Conservation (phyloP, 2,888 invertebrate genomes). For the Epirrhoe tristata region DNA sequence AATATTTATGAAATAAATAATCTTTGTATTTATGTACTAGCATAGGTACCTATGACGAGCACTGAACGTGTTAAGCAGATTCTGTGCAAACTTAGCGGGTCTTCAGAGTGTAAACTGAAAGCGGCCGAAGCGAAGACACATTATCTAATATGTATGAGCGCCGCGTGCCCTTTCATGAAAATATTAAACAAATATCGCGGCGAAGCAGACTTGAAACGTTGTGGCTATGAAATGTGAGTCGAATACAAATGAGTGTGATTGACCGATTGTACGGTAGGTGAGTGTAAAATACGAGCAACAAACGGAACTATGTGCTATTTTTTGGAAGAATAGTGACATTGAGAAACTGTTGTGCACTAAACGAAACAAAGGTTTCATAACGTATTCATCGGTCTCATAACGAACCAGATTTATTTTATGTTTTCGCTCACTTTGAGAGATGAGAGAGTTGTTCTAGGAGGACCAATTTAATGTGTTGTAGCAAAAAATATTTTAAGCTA, state of each 20-base stretch:
- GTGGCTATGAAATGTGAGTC: slow-evolving; percentile 50
- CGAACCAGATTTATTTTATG: no score
- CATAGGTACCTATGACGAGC: no score
- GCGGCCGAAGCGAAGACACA: slow-evolving; percentile 64
- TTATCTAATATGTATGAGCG: slow-evolving; percentile 71
- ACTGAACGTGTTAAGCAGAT: neutral
- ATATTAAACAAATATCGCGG: slow-evolving; percentile 73
- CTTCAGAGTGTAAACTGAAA: slow-evolving; percentile 48
- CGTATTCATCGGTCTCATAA: no score
- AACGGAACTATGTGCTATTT: neutral
- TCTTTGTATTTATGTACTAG: no score
- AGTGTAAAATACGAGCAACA: neutral
- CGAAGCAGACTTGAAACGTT: slow-evolving; percentile 49
- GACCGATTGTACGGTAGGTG: neutral
- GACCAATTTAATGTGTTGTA: no score
- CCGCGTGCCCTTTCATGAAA: slow-evolving; percentile 67
- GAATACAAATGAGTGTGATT: slow-evolving; percentile 38
- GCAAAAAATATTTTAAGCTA: no score
- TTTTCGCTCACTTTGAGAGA: no score
- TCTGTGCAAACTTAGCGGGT: slow-evolving; percentile 2
- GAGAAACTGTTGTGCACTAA: no score
- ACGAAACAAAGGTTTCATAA: no score
- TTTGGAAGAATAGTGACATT: no score
- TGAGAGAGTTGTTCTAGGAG: no score
- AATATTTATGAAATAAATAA: no score